Conservation (phyloP, 2,888 invertebrate species). For the Steinernema carpocapsae region DNA sequence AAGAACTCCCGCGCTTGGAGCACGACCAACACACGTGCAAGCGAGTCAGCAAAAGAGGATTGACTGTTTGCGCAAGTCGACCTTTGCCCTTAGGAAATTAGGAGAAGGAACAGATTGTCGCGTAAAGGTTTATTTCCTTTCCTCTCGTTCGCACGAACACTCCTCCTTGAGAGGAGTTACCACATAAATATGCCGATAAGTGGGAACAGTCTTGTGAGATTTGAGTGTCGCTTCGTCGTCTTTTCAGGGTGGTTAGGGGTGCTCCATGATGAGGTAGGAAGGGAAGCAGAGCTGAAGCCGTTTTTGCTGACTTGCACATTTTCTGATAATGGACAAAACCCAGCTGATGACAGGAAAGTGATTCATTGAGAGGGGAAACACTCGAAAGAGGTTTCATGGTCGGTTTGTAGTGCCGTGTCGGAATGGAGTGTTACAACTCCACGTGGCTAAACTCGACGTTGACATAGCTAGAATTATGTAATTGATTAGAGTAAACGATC, state of each 20-base stretch:
- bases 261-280: too few relatives aligned
- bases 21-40: not conserved
- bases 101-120: not conserved
- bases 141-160: too few relatives aligned
- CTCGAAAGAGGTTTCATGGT: too few relatives aligned
- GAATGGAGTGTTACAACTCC: too few relatives aligned
- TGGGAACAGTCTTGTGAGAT: not conserved
- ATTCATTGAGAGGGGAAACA: too few relatives aligned
- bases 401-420: too few relatives aligned
- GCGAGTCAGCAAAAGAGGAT: not conserved
- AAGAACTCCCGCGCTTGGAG: not conserved
- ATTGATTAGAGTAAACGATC: too few relatives aligned
- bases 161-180: not conserved
- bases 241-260: too few relatives aligned
- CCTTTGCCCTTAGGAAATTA: constrained; percentile 9
- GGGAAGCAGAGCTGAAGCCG: not conserved
- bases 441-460: too few relatives aligned
- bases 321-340: not conserved
- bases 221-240: not conserved
- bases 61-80: constrained; percentile 11
- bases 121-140: constrained; percentile 4
- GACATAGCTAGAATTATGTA: too few relatives aligned
- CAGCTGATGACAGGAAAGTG: too few relatives aligned
- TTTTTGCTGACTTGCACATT: not conserved
- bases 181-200: not conserved